A percentile compares a stretch with the other conserved stretches of the same genome.
phyloP scores from a whole-genome alignment of 2,797 vertebrate species.

The Pangasius djambal region DNA sequence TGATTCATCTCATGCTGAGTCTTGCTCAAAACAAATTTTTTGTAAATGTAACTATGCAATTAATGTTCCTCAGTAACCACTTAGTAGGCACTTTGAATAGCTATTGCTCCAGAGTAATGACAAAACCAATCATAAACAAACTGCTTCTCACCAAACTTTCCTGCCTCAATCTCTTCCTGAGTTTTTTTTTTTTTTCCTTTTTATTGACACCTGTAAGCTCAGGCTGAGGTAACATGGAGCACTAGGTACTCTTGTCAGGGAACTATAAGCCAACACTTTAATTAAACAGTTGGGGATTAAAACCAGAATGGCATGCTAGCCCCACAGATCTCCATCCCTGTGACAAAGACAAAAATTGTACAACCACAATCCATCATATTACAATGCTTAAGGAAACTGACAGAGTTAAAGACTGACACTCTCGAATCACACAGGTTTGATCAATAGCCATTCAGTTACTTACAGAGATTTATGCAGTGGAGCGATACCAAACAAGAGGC shows the following conservation, averaged over 20 bases:
- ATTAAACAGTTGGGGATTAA: constrained; percentile 54
- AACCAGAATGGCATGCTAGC: not conserved
- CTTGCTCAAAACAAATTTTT: constrained; percentile 9
- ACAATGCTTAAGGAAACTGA: not conserved
- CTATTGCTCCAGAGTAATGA: constrained; percentile 16
- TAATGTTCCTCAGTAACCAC: constrained; percentile 19
- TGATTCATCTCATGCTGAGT: constrained; percentile 18
- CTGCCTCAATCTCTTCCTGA: constrained; percentile 15
- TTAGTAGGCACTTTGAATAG: constrained; percentile 22
- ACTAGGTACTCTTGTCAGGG: constrained; percentile 22
- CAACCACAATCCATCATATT: not conserved
- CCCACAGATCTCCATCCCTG: not conserved
- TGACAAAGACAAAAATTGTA: not conserved
- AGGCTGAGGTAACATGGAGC: constrained; percentile 37
- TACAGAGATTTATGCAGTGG: not conserved
- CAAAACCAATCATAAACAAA: constrained; percentile 39
- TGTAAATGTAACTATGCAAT: constrained; percentile 1
- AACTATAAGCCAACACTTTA: constrained; percentile 68
- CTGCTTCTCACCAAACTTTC: constrained; percentile 11
- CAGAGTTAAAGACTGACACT: not conserved
- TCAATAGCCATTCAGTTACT: not conserved
- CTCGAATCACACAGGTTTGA: not conserved
- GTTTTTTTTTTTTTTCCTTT: constrained; percentile 35
- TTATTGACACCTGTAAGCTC: constrained; percentile 52
- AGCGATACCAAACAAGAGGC: not conserved